Evolutionary conservation across 2,113 vertebrate genomes (phyloP), one percentile per base, ranked within the genome.

Genomic region (Syrrhaptes paradoxus): DNA sequence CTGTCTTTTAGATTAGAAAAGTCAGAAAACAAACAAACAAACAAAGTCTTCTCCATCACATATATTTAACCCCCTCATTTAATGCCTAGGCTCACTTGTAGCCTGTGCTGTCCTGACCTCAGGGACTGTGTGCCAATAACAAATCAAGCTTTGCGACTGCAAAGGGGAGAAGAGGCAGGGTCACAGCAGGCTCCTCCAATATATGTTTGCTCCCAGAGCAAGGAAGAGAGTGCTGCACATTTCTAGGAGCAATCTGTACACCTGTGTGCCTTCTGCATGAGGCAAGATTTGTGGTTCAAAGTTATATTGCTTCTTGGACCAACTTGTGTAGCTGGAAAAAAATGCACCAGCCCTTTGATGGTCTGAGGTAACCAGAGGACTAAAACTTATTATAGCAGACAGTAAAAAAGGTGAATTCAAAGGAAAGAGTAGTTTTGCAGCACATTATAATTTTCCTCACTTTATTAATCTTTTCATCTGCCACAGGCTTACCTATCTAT

Each of bases 391-490:
- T 93, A 77, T 9, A 95, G 41, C 48, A 82, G 62, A 61, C 59
- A 75, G 58, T 73, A 48, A 61, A 85, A 93, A 79, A 73, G 13
- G 34, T 55, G n/a, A 57, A 87, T 73, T 85, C 58, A 85, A 75
- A 76, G 54, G 71, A 88, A 61, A 48, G 61, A 91, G 36, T 62
- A 61, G 36, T 73, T 90, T 87, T 83, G 58, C 55, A 73, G 46
- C 67, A 73, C 63, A 9, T 84, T 66, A 29, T 87, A n/a, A 93
- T 97, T 94, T 97, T 51, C 21, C 26, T 67, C 45, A 36, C n/a
- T 87, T 93, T 87, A 65, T 76, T 94, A 93, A 75, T 76, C 66
- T 76, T 85, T 87, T 61, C 52, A 38, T 95, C 87, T 94, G 68
- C n/a, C 31, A 58, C 54, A 58, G 54, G 8, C 85, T 73, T 87